phyloP scores from a whole-genome alignment of 1,140 invertebrate genomes.

The Archivesica marissinica region DNA sequence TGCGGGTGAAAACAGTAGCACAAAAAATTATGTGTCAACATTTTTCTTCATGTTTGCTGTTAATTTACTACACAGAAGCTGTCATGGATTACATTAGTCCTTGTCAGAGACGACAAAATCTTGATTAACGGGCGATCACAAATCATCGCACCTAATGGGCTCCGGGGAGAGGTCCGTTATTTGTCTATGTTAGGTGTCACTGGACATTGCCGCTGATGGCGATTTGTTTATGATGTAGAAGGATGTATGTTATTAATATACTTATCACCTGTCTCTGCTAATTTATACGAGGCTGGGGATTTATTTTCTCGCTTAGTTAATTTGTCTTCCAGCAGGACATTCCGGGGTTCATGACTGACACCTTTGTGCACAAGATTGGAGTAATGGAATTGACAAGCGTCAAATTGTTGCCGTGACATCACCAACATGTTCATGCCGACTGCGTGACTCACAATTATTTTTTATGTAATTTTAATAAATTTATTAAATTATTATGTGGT shows the following conservation, averaged over 20 bases:
- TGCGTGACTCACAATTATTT: too few relatives aligned
- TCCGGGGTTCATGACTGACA: constrained; percentile 13
- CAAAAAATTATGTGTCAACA: constrained; percentile 49
- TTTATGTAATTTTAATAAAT: too few relatives aligned
- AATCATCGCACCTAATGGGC: constrained; percentile 45
- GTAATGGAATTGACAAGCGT: too few relatives aligned
- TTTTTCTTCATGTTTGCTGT: constrained; percentile 43
- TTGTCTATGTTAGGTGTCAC: constrained; percentile 30
- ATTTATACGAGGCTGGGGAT: constrained; percentile 1
- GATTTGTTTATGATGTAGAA: not conserved
- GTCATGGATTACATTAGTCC: constrained; percentile 52
- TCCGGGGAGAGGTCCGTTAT: constrained; percentile 3
- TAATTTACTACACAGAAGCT: constrained; percentile 52
- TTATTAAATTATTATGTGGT: too few relatives aligned
- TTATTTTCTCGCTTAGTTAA: not conserved
- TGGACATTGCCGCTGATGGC: not conserved
- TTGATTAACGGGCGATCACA: constrained; percentile 47
- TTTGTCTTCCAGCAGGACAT: not conserved
- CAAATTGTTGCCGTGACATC: too few relatives aligned
- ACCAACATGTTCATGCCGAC: too few relatives aligned
- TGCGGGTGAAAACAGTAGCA: constrained; percentile 6
- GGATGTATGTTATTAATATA: not conserved
- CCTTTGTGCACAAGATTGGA: too few relatives aligned
- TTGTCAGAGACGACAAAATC: constrained; percentile 28
- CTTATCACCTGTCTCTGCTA: constrained; percentile 22